phyloP scores from a whole-genome alignment of 2,113 vertebrate genomes.

The Okapia johnstoni region DNA sequence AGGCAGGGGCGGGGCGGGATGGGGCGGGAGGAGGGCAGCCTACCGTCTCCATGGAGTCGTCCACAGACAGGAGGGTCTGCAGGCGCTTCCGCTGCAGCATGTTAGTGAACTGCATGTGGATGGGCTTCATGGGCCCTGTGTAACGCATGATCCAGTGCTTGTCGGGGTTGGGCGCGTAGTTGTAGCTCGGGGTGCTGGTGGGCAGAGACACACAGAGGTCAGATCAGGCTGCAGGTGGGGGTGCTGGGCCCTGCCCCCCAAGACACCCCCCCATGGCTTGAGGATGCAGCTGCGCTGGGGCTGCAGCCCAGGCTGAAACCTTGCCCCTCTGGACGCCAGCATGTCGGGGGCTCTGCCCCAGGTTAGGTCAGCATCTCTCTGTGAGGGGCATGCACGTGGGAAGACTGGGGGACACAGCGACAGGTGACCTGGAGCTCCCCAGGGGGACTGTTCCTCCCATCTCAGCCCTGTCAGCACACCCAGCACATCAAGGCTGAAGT shows the following conservation, averaged over 20 bases:
- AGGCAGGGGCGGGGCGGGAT: neutral
- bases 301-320: neutral
- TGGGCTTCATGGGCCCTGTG: conserved; percentile 96
- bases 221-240: neutral
- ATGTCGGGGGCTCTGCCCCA: fast-evolving
- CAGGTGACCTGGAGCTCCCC: no score
- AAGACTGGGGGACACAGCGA: fast-evolving
- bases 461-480: fast-evolving
- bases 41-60: conserved; percentile 95
- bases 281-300: fast-evolving
- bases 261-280: fast-evolving
- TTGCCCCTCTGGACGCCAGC: fast-evolving
- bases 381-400: fast-evolving
- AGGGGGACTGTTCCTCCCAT: neutral
- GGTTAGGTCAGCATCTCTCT: fast-evolving
- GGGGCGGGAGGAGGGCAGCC: neutral
- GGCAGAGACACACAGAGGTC: neutral
- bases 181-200: conserved; percentile 95
- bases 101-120: conserved; percentile 99
- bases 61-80: conserved; percentile 96
- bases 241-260: no score
- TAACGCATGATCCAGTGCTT: conserved; percentile 99
- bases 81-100: conserved; percentile 95
- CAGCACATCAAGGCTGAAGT: fast-evolving
- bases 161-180: conserved; percentile 95